Evolutionary conservation across 2,113 vertebrate genomes (phyloP).

Genomic region (Trochalopteron elliotii): DNA sequence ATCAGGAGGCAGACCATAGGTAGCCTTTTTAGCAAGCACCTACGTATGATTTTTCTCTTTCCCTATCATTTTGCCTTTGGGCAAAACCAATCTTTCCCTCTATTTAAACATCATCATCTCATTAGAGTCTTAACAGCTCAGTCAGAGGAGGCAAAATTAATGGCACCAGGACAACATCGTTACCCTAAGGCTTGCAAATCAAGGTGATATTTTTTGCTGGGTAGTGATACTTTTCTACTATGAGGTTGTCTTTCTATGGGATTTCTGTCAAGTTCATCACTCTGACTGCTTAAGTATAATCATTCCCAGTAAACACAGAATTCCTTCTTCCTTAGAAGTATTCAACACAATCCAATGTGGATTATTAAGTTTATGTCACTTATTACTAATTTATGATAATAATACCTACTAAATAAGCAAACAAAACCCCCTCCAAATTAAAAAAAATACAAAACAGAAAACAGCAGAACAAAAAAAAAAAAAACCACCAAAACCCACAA

Average conservation of each 20-base stretch:
- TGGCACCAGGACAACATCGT: neutral
- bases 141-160: neutral
- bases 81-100: neutral
- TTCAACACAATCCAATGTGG: neutral
- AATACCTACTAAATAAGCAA: neutral
- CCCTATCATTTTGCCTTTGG: neutral
- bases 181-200: neutral
- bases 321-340: neutral
- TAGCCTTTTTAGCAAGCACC: neutral
- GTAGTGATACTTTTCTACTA: neutral
- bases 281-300: neutral
- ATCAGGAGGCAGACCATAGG: neutral
- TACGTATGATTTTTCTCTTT: neutral
- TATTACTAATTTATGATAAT: neutral
- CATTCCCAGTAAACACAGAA: neutral
- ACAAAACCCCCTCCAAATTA: fast-evolving
- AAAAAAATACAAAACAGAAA: neutral
- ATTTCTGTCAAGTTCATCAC: neutral
- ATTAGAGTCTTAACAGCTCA: neutral
- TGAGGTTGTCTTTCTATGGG: neutral
- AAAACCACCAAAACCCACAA: neutral
- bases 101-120: neutral
- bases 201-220: neutral
- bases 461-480: neutral
- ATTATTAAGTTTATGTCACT: neutral